Evolutionary conservation across 2,888 invertebrate species (phyloP).

Genomic region (Orthonevra nobilis): DNA sequence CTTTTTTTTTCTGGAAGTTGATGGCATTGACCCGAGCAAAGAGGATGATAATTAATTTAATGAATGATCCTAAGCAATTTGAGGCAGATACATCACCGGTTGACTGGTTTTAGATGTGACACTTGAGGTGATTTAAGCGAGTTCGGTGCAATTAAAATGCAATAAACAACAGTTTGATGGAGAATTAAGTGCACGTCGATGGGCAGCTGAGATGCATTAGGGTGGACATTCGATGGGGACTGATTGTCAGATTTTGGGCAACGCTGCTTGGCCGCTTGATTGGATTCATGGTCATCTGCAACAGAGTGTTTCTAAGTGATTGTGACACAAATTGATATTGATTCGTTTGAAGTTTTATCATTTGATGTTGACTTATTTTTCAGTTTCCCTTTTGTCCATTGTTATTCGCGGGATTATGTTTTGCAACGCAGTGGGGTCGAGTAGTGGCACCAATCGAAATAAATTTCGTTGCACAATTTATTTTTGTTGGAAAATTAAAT

Average conservation of each 20-base stretch:
- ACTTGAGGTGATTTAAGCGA: slow-evolving; percentile 26
- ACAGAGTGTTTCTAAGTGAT: slow-evolving; percentile 6
- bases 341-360: neutral
- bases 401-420: too few relatives aligned
- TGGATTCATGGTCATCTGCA: slow-evolving; percentile 15
- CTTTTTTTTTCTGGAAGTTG: too few relatives aligned
- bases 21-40: too few relatives aligned
- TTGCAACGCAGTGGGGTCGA: too few relatives aligned
- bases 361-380: neutral
- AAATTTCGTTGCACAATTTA: too few relatives aligned
- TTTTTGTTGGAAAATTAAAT: too few relatives aligned
- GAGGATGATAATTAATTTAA: slow-evolving; percentile 36
- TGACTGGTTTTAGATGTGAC: neutral
- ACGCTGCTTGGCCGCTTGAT: slow-evolving; percentile 15
- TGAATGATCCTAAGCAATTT: neutral
- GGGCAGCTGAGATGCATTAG: slow-evolving; percentile 20
- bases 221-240: slow-evolving; percentile 23
- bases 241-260: slow-evolving; percentile 10
- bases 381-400: too few relatives aligned
- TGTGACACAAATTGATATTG: slow-evolving; percentile 6
- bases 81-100: too few relatives aligned
- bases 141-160: slow-evolving; percentile 21
- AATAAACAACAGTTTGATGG: slow-evolving; percentile 29
- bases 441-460: too few relatives aligned
- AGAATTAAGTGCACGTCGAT: slow-evolving; percentile 23